These are phyloP conservation scores for Muschampia plurimacula DNA, from an alignment of 2,888 invertebrate species.

Conservation along the genomic window DNA sequence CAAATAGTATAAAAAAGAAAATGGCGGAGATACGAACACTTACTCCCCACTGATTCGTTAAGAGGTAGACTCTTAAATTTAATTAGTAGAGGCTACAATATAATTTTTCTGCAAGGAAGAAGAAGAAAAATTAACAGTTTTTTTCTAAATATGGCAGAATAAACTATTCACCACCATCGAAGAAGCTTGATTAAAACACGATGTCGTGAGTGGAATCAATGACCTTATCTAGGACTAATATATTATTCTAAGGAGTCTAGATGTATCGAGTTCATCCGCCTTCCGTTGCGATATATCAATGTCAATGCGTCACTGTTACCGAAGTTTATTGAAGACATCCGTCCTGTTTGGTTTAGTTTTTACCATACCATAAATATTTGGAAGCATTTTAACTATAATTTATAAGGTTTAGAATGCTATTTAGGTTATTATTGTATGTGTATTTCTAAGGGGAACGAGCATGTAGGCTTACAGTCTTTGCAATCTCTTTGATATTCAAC, in stretches of 20 bases:
- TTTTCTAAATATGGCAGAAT: too few relatives aligned
- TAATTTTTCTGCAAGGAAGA: too few relatives aligned
- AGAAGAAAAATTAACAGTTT: too few relatives aligned
- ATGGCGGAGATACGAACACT: too few relatives aligned
- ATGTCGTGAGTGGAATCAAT: neutral
- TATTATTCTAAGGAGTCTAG: conserved; percentile 12
- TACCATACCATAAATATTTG: neutral
- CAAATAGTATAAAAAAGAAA: too few relatives aligned
- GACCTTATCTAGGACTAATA: conserved; percentile 20
- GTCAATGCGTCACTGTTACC: conserved; percentile 25
- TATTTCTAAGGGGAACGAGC: too few relatives aligned
- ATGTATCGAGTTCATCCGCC: conserved; percentile 12
- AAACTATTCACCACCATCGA: too few relatives aligned
- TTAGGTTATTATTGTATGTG: neutral
- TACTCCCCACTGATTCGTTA: too few relatives aligned
- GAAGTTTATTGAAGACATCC: conserved; percentile 24
- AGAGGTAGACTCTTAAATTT: too few relatives aligned
- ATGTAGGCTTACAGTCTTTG: neutral
- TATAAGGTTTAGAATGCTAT: neutral
- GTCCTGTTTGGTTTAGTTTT: neutral
- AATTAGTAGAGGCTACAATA: too few relatives aligned
- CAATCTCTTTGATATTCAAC: neutral
- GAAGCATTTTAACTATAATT: neutral
- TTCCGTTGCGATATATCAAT: conserved; percentile 13
- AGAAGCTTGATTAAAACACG: neutral